Evolutionary conservation across 2,888 invertebrate species (phyloP), one percentile per base, ranked within the genome.

Genomic region (Cantharis flavilabris): DNA sequence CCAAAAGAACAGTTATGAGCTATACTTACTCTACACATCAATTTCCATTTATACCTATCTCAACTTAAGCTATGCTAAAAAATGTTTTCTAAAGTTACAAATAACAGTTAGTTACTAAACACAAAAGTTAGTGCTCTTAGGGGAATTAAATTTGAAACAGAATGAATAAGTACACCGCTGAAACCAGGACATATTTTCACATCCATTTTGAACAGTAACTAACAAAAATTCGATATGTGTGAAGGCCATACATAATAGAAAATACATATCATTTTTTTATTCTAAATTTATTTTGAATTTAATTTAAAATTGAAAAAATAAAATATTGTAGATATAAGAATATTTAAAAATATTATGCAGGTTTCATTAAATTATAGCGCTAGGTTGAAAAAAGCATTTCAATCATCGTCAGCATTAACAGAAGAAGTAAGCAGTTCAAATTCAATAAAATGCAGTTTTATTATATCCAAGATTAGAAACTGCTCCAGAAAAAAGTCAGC

Each of bases 1-100:
- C 71, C 76, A 14, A 14, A 73, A 72, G 78, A 76, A 78, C 78
- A 70, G 71, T 78, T 78, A 78, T 71, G 72, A 78, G 73, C 73
- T 69, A 62, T 71, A 73, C 73, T 73, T 76, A 73, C 71, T 76
- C 71, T 71, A 63, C 75, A 69, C 75, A 76, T 78, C 76, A 69
- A 76, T 76, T 78, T 73, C 70, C 74, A 78, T 75, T 78, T 75
- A 71, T 62, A 70, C 71, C 20, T 65, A 26, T 73, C 49, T 16
- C 33, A 63, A 33, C 70, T 69, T 62, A 73, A 73, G 69, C 73
- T 73, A 73, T 69, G 65, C 65, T 23, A 69, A 73, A 69, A 20
- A 33, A 49, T 49, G 70, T 70, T 70, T 70, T 33, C 33, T 49
- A 30, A 70, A 70, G 16, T 67, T 67, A 67, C 23, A 67, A 67